Base-by-base conservation (phyloP, 2,113 vertebrate genomes). In the Neodontobutis hainanensis region DNA sequence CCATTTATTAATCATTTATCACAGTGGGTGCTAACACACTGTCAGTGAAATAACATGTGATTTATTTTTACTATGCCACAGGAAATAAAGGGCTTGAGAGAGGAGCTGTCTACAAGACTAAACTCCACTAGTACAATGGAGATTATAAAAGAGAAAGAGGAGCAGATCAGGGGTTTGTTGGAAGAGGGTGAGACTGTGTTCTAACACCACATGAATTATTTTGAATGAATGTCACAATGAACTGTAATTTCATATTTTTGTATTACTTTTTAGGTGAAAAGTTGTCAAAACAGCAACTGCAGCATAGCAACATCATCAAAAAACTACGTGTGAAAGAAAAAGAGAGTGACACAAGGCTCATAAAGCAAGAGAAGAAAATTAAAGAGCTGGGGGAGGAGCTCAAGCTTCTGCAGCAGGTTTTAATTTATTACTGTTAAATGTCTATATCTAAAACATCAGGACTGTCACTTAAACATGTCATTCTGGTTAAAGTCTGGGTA, bases 291-390 rank as follows among this genome's bases (percentile, higher is more conserved):
- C 97, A 98, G 82, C 98, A 99, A 78, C 88, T 99, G 40, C 95
- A 98, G 68, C 98, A 96, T 85, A 97, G 95, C 75, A 99, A 94
- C 87, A 95, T 96, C 76, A 99, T 99, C 87, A 99, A 98, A 92
- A 99, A 98, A 87, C 87, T 99, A 85, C 94, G 98, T 87, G 85
- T 84, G 47, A 99, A 98, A 78, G 98, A 99, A 77, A 99, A 95
- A 81, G 97, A 99, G 65, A 95, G 88, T 46, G 97, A 99, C 71
- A 80, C 85, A 43, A 85, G 32, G 68, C 91, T 94, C 64, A 38
- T 69, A 73, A 98, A 96, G 69, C 95, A 97, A 61, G 94, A 70
- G 86, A 98, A 92, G 86, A 98, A 94, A 86, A 90, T 95, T 46
- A 95, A 93, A 67, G 97, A 98, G 53, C 80, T 94, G 65, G 97